Conservation (phyloP, 1,140 invertebrate genomes). For the Hyles vespertilio region DNA sequence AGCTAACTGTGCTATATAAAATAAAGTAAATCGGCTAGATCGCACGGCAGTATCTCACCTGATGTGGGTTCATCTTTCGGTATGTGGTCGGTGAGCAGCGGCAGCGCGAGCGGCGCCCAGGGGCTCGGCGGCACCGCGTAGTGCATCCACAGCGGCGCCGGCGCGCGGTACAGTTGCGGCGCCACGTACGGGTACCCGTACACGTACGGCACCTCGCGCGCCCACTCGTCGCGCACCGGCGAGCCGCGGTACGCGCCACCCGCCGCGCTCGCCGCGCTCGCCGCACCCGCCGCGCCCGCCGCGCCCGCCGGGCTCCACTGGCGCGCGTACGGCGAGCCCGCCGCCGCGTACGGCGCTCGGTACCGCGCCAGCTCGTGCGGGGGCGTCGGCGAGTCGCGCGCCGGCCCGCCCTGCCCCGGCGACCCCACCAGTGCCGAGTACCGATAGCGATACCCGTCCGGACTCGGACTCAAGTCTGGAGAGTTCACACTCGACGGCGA, state of each 20-base stretch:
- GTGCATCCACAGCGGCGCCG: slow-evolving; percentile 40
- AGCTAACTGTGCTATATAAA: too few species aligned
- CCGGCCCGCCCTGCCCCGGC: slow-evolving; percentile 24
- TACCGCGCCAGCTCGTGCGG: slow-evolving; percentile 30
- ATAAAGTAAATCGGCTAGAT: too few species aligned
- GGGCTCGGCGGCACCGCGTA: slow-evolving; percentile 50
- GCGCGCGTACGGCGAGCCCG: slow-evolving; percentile 40
- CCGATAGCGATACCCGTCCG: slow-evolving; percentile 54
- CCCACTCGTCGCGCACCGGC: slow-evolving; percentile 41
- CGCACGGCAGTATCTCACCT: slow-evolving; percentile 33
- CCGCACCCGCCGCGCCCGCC: slow-evolving; percentile 23
- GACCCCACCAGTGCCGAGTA: slow-evolving; percentile 45
- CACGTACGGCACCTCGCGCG: slow-evolving; percentile 35
- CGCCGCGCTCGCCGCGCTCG: slow-evolving; percentile 15
- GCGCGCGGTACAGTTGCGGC: slow-evolving; percentile 51
- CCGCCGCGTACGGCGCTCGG: slow-evolving; percentile 29
- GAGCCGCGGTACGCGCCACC: slow-evolving; percentile 26
- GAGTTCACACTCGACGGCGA: slow-evolving; percentile 59
- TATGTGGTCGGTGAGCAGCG: slow-evolving; percentile 65
- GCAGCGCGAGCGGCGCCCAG: slow-evolving; percentile 63
- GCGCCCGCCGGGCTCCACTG: slow-evolving; percentile 21
- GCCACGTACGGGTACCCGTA: slow-evolving; percentile 45
- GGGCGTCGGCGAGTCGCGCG: slow-evolving; percentile 37
- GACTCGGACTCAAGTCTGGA: slow-evolving; percentile 61
- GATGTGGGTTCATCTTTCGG: slow-evolving; percentile 69